phyloP scores from a whole-genome alignment of 2,113 vertebrate species.

The Otus sunia region DNA sequence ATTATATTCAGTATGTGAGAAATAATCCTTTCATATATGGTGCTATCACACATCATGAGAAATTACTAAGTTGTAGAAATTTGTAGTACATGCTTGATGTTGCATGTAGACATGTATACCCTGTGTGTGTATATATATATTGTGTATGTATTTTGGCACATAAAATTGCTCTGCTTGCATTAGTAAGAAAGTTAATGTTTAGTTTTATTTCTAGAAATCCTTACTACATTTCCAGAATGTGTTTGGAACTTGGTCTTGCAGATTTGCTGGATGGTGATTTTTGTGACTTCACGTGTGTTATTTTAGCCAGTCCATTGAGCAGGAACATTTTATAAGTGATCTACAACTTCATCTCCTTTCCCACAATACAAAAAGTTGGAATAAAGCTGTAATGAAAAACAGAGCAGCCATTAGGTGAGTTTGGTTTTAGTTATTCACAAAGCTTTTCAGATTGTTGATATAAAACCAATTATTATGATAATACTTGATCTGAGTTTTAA shows the following conservation, averaged over 20 bases:
- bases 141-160: background rate
- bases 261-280: constrained; percentile 10
- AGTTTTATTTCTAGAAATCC: background rate
- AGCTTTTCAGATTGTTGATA: background rate
- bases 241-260: background rate
- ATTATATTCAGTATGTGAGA: background rate
- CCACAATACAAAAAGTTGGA: background rate
- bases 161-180: background rate
- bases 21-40: background rate
- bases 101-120: rapidly evolving
- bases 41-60: background rate
- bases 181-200: constrained; percentile 38
- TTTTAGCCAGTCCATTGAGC: background rate
- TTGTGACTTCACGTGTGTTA: background rate
- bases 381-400: background rate
- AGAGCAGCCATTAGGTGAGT: background rate
- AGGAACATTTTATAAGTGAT: constrained; percentile 1
- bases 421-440: background rate
- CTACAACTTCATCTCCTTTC: background rate
- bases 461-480: background rate
- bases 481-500: background rate
- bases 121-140: background rate
- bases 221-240: background rate
- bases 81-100: background rate
- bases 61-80: background rate